Evolutionary conservation across 2,797 vertebrate genomes (phyloP).

Genomic region (Girardinus metallicus): DNA sequence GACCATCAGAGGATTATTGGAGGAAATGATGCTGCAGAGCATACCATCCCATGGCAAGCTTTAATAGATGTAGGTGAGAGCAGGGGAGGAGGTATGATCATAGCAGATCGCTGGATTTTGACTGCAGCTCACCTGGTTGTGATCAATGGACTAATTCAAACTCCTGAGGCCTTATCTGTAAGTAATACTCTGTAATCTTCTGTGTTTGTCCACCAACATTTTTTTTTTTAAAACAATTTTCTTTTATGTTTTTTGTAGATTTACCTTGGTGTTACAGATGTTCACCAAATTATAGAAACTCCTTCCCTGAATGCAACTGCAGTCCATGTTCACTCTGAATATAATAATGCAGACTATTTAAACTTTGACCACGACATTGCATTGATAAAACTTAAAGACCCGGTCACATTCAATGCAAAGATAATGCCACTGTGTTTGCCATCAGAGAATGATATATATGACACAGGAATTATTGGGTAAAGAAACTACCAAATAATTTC

Average conservation of each 20-base stretch:
- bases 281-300: fast-evolving
- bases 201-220: fast-evolving
- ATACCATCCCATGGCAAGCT: conserved; percentile 79
- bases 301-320: conserved; percentile 9
- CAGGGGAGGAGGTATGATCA: conserved; percentile 68
- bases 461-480: conserved; percentile 57
- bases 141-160: fast-evolving
- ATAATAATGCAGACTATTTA: not conserved
- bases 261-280: conserved; percentile 50
- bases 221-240: not conserved
- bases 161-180: not conserved
- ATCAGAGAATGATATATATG: conserved; percentile 26
- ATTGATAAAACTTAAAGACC: conserved; percentile 63
- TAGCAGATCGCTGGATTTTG: conserved; percentile 77
- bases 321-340: conserved; percentile 65
- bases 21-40: conserved; percentile 32
- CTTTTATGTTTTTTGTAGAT: conserved; percentile 48
- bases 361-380: conserved; percentile 73
- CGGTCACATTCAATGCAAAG: conserved; percentile 56
- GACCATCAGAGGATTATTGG: conserved; percentile 53
- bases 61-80: fast-evolving
- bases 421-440: conserved; percentile 79
- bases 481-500: not conserved
- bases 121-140: conserved; percentile 74
- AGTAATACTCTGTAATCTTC: not conserved